These are phyloP conservation scores for Fragum sueziense DNA, from an alignment of 2,888 invertebrate species.

Conservation along the genomic window DNA sequence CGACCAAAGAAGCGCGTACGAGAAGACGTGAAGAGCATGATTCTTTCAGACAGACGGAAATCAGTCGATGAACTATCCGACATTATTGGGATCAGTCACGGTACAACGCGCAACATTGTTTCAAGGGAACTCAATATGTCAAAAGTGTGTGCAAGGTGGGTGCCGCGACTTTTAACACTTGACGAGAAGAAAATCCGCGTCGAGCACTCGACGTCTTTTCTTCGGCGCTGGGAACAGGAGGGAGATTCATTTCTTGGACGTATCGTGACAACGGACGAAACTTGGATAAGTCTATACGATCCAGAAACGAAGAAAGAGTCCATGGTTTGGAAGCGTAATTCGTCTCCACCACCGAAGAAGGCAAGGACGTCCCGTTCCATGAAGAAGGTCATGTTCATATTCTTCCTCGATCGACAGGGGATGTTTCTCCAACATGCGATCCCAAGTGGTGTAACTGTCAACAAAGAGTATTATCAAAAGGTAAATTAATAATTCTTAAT, in stretches of 20 bases:
- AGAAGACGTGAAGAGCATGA: background rate
- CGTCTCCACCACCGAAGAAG: conserved; percentile 23
- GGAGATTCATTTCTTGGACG: conserved; percentile 14
- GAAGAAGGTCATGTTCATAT: conserved; percentile 12
- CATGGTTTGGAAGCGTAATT: conserved; percentile 11
- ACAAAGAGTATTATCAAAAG: conserved; percentile 5
- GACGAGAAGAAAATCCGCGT: conserved; percentile 17
- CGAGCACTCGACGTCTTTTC: background rate
- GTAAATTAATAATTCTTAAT: too few relatives aligned
- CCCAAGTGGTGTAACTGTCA: background rate
- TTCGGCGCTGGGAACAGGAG: conserved; percentile 2
- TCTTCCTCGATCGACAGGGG: background rate
- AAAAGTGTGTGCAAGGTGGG: conserved; percentile 27
- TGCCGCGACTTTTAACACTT: conserved; percentile 17
- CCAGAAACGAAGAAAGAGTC: conserved; percentile 32
- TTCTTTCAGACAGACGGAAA: conserved; percentile 4
- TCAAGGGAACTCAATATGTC: conserved; percentile 12
- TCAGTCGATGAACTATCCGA: conserved; percentile 8
- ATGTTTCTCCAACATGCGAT: conserved; percentile 17
- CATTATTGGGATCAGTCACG: background rate
- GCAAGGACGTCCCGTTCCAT: conserved; percentile 5
- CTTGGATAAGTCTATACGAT: conserved; percentile 26
- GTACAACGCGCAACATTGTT: background rate
- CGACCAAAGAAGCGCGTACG: too few relatives aligned
- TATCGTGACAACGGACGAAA: conserved; percentile 29